Conservation (phyloP, 2,888 invertebrate species). For the Strigamia crassipes region DNA sequence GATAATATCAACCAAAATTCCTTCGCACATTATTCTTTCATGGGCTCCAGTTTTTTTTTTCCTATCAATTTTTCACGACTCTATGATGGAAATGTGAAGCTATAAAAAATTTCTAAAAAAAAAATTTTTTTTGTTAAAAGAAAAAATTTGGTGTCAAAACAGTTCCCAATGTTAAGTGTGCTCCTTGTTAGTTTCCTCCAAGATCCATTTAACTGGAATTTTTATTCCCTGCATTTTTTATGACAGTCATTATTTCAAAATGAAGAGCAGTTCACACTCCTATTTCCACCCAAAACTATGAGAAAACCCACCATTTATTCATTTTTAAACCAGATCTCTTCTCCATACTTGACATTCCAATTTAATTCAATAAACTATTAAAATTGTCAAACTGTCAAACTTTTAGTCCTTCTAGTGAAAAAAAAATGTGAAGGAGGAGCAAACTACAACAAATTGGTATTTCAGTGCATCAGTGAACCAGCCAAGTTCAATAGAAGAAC, state of each 20-base stretch:
- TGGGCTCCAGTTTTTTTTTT: no score
- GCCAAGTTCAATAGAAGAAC: not conserved
- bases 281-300: not conserved
- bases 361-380: no score
- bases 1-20: not conserved
- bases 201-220: not conserved
- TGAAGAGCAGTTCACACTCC: conserved; percentile 7
- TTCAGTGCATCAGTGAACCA: not conserved
- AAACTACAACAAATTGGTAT: not conserved
- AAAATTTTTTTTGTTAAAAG: not conserved
- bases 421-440: no score
- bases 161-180: not conserved
- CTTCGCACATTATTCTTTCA: not conserved
- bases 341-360: no score
- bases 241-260: conserved; percentile 2
- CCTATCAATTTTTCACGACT: not conserved
- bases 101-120: not conserved
- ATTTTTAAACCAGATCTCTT: no score
- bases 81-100: not conserved
- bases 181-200: not conserved
- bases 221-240: not conserved
- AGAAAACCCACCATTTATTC: not conserved
- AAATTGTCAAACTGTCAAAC: no score
- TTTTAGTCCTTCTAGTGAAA: no score
- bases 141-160: not conserved